Evolutionary conservation across 2,888 invertebrate genomes (phyloP), one percentile per base, ranked within the genome.

Genomic region (Drosophila infuscata): DNA sequence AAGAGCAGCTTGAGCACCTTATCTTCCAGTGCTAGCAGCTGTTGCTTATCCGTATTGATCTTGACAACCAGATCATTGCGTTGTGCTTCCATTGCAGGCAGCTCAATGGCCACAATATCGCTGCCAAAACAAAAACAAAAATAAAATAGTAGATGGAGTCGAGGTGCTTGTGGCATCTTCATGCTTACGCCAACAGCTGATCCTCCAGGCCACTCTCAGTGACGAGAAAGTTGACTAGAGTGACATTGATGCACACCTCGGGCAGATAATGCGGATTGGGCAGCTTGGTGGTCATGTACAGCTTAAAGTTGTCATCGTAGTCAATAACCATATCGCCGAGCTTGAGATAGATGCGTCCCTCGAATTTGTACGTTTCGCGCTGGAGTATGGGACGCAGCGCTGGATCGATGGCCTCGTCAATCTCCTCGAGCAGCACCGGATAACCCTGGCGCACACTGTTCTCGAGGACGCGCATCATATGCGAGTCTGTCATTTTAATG

Each of bases 211-310:
- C 98, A 52, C 96, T 96, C 0, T 96, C 95, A 0, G 98, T 98
- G 41, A 98, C 98, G 61, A 98, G 97, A 92, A 99, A 99, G 93
- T 99, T 98, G 9, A 99, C 96, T 15, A 99, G 94, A 0, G 98
- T 97, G 2, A 98, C 98, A 94, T 98, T 97, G 70, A 97, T 97
- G 90, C 98, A 98, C 73, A 98, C 95, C 93, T 98, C 98, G 0
- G 98, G 98, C 74, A 98, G 93, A 93, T 98, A 98, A 94, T 98
- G 98, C 0, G 99, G 99, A 94, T 98, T 98, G 0, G 97, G 95
- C 64, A 98, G 94, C 93, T 98, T 98, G 1, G 98, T 98, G 0
- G 98, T 98, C 90, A 99, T 96, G 92, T 98, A 98, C 54, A 99
- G 95, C 53, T 95, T 95, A 92, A 99, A 99, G 90, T 97, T 96